Percentiles rank a stretch among this genome's conserved stretches.
phyloP scores from a whole-genome alignment of 2,888 invertebrate species.

The Callosobruchus maculatus region DNA sequence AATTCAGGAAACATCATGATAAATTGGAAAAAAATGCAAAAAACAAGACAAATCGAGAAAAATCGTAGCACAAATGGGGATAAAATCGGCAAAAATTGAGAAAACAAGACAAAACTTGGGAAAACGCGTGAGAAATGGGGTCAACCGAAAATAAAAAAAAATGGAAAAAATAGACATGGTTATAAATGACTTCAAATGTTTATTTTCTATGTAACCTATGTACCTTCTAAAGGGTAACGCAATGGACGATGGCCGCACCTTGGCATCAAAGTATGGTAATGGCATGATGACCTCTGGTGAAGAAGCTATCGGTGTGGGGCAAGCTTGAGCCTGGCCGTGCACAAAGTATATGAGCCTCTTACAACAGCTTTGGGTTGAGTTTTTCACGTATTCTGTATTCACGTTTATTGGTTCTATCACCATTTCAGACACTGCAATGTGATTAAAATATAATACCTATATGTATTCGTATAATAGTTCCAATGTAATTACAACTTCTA shows the following conservation, averaged over 20 bases:
- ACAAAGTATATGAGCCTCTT: conserved; percentile 26
- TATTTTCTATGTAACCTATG: conserved; percentile 25
- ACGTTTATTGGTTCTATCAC: conserved; percentile 22
- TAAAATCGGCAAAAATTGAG: too few species aligned
- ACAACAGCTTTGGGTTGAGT: conserved; percentile 23
- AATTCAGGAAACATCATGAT: too few species aligned
- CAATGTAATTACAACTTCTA: too few species aligned
- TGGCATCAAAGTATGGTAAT: conserved; percentile 59
- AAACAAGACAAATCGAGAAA: too few species aligned
- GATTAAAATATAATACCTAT: neutral
- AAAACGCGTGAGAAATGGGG: too few species aligned
- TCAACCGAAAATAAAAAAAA: too few species aligned
- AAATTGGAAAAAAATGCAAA: too few species aligned
- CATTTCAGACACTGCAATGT: conserved; percentile 7
- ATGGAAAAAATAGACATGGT: too few species aligned
- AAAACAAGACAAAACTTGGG: too few species aligned
- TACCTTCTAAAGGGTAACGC: conserved; percentile 56
- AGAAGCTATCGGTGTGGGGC: conserved; percentile 12
- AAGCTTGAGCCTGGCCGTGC: conserved; percentile 17
- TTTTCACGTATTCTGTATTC: conserved; percentile 11
- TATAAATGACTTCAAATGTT: too few species aligned
- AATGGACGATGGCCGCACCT: conserved; percentile 51
- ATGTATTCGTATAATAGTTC: too few species aligned
- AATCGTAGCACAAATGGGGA: too few species aligned
- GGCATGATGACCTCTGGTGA: conserved; percentile 41